Percentiles rank a stretch among this genome's conserved stretches.
These are phyloP conservation scores for Lasioglossum vierecki DNA, from an alignment of 2,888 invertebrate species.

Conservation along the genomic window DNA sequence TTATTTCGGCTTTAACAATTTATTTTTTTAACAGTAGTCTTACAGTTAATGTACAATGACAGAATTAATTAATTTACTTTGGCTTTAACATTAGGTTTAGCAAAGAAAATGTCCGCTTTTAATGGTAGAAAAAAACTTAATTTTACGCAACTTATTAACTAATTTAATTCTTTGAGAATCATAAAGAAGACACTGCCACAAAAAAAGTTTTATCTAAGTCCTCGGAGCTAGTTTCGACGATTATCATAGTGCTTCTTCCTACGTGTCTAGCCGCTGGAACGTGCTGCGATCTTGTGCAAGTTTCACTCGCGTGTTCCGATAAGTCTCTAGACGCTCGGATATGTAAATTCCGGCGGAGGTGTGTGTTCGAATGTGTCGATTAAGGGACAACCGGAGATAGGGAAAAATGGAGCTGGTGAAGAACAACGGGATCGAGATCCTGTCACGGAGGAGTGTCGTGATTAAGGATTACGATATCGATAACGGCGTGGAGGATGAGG, in stretches of 20 bases:
- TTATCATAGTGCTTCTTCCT: conserved; percentile 9
- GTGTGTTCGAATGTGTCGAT: background rate
- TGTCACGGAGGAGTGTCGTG: conserved; percentile 79
- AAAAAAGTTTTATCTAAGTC: too few relatives aligned
- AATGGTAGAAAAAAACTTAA: too few relatives aligned
- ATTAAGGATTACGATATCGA: conserved; percentile 79
- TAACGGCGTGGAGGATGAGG: conserved; percentile 69
- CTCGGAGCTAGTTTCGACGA: conserved; percentile 7
- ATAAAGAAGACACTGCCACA: too few relatives aligned
- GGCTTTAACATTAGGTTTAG: too few relatives aligned
- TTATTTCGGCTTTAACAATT: too few relatives aligned
- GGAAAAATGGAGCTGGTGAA: conserved; percentile 80
- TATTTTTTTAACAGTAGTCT: too few relatives aligned
- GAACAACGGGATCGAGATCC: conserved; percentile 81
- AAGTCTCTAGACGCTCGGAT: background rate
- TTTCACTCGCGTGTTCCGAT: background rate
- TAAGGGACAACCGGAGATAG: background rate
- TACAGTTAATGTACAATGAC: too few relatives aligned
- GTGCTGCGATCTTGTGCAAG: background rate
- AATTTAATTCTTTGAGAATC: too few relatives aligned
- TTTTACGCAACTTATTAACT: too few relatives aligned
- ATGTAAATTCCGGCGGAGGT: background rate
- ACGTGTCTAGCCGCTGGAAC: background rate
- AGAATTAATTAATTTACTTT: too few relatives aligned
- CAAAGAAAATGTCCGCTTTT: too few relatives aligned